phyloP scores from a whole-genome alignment of 1,140 invertebrate species.

The Dreissena rostriformis region DNA sequence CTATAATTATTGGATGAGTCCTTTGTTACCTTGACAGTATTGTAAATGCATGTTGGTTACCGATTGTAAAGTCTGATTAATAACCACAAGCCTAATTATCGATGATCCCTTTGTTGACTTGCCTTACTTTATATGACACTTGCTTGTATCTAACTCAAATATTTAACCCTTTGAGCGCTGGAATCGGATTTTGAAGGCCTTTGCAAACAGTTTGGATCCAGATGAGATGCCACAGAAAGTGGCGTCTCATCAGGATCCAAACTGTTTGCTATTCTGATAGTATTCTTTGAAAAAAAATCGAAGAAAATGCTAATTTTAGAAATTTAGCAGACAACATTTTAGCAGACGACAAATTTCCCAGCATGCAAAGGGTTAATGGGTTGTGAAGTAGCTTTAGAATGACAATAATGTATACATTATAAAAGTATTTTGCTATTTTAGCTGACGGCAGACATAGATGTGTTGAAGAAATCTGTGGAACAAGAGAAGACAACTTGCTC shows the following conservation, averaged over 20 bases:
- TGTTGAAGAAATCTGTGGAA: slow-evolving; percentile 30
- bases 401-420: not conserved
- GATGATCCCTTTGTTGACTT: not conserved
- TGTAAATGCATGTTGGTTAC: not conserved
- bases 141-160: not conserved
- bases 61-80: not conserved
- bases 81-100: not conserved
- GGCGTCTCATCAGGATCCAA: no score
- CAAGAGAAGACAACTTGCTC: slow-evolving; percentile 35
- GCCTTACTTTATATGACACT: not conserved
- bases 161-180: no score
- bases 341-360: no score
- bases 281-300: no score
- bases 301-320: no score
- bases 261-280: no score
- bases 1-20: no score
- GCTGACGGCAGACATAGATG: slow-evolving; percentile 29
- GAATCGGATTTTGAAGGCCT: no score
- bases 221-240: no score
- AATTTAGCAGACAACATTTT: no score
- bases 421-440: slow-evolving; percentile 17
- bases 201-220: no score
- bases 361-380: no score
- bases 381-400: not conserved
- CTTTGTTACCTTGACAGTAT: not conserved